phyloP scores from a whole-genome alignment of 1,140 invertebrate genomes.

The Zophobas morio region DNA sequence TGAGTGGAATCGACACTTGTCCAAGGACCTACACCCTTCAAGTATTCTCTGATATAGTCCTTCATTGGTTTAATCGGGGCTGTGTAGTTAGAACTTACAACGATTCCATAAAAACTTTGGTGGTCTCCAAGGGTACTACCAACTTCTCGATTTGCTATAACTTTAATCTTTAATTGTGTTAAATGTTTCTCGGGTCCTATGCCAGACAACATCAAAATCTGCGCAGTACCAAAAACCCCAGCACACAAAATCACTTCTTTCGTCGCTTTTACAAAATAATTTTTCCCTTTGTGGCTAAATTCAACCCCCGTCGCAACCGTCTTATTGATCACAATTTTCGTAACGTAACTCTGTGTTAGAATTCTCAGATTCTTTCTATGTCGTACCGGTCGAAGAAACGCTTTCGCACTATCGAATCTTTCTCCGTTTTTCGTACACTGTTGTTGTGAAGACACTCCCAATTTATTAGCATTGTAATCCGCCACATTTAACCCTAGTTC shows the following conservation, averaged over 20 bases:
- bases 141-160: constrained; percentile 63
- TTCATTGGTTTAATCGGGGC: constrained; percentile 12
- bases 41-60: constrained; percentile 24
- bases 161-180: constrained; percentile 66
- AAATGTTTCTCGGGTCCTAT: constrained; percentile 71
- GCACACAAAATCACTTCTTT: constrained; percentile 71
- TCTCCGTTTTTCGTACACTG: constrained; percentile 12
- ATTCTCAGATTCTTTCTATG: constrained; percentile 73
- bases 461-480: too few species aligned
- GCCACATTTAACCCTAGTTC: too few species aligned
- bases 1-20: constrained; percentile 82
- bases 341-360: constrained; percentile 68
- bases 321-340: constrained; percentile 78
- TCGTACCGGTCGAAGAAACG: constrained; percentile 44
- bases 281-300: constrained; percentile 64
- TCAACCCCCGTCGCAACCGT: constrained; percentile 73
- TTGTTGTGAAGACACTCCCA: too few species aligned
- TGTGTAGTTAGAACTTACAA: constrained; percentile 69
- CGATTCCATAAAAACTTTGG: constrained; percentile 82
- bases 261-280: constrained; percentile 61
- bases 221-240: constrained; percentile 69
- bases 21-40: constrained; percentile 78
- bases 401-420: constrained; percentile 42
- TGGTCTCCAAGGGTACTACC: constrained; percentile 88
- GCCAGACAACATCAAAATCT: constrained; percentile 74